Evolutionary conservation across 2,888 invertebrate species (phyloP), one percentile per base, ranked within the genome.

Genomic region (Drosophila maculinotata): DNA sequence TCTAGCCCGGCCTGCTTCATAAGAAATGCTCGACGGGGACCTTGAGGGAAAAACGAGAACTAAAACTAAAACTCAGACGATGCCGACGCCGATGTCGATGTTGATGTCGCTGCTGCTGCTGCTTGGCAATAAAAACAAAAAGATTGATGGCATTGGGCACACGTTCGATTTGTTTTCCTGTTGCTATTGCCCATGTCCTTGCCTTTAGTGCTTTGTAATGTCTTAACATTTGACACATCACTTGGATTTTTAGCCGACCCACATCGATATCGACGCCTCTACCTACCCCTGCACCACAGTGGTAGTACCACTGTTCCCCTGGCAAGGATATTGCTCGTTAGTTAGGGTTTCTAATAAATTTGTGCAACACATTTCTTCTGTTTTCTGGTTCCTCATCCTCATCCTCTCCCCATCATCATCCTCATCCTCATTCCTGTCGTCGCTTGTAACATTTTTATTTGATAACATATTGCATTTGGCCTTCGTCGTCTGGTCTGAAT

Each of bases 211-310:
- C 87, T 81, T 86, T 88, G 89, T 88, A 89, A 89, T 89, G 89
- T 89, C 90, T 89, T 90, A 90, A 89, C 90, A 90, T 89, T 89
- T 89, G 89, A 89, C 90, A 89, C 90, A 88, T 90, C 89, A 87
- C 87, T 89, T 74, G 84, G 82, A 80, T 76, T 88, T 73, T 63
- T 20, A 28, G 17, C 59, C 69, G 62, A 69, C 65, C 52, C 70
- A 62, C 79, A 75, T 70, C 75, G 66, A 76, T 66, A 53, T 47
- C 36, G 72, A 52, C 38, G 33, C 38, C 38, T 14, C 44, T 42
- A 9, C 3, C 20, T 12, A 28, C 26, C 41, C 56, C 15, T 30
- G 30, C 30, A 12, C 26, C 42, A n/a, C 33, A n/a, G n/a, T n/a
- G n/a, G n/a, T 33, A 12, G 14, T 9, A 3, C 1, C 12, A n/a